phyloP scores from a whole-genome alignment of 2,888 invertebrate species.

The Acrobasis consociella region DNA sequence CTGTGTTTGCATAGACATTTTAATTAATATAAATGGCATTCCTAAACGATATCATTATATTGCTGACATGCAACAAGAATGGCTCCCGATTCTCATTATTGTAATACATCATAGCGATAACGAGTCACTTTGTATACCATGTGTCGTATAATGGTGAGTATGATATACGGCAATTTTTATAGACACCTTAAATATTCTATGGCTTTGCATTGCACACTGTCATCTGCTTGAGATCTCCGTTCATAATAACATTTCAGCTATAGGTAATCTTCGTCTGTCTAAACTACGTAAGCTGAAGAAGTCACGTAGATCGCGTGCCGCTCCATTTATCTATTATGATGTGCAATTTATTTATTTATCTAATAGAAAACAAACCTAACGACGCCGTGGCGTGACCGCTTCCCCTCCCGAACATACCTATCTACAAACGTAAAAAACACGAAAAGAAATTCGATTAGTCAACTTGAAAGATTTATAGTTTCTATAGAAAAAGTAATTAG shows the following conservation, averaged over 20 bases:
- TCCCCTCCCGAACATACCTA: slow-evolving; percentile 5
- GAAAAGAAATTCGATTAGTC: slow-evolving; percentile 33
- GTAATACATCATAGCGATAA: too few species aligned
- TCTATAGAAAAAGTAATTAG: slow-evolving; percentile 77
- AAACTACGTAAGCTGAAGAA: neutral
- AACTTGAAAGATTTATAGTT: slow-evolving; percentile 68
- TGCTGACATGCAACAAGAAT: slow-evolving; percentile 11
- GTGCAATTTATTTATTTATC: slow-evolving; percentile 23
- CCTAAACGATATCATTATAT: slow-evolving; percentile 2
- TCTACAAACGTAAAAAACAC: slow-evolving; percentile 21
- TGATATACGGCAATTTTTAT: too few species aligned
- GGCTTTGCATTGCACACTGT: too few species aligned
- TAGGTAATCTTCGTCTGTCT: too few species aligned
- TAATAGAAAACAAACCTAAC: slow-evolving; percentile 25
- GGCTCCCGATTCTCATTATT: neutral
- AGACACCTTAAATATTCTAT: too few species aligned
- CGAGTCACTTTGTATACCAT: too few species aligned
- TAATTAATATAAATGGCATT: slow-evolving; percentile 21
- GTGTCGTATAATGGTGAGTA: too few species aligned
- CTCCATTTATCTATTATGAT: slow-evolving; percentile 7
- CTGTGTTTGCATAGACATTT: slow-evolving; percentile 7
- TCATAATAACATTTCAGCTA: too few species aligned
- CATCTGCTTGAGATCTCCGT: too few species aligned
- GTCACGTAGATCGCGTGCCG: slow-evolving; percentile 9
- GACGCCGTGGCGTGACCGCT: slow-evolving; percentile 22